Percentiles rank a stretch among this genome's conserved stretches.
Evolutionary conservation across 2,113 vertebrate genomes (phyloP).

Genomic region (Scartelaos histophorus): DNA sequence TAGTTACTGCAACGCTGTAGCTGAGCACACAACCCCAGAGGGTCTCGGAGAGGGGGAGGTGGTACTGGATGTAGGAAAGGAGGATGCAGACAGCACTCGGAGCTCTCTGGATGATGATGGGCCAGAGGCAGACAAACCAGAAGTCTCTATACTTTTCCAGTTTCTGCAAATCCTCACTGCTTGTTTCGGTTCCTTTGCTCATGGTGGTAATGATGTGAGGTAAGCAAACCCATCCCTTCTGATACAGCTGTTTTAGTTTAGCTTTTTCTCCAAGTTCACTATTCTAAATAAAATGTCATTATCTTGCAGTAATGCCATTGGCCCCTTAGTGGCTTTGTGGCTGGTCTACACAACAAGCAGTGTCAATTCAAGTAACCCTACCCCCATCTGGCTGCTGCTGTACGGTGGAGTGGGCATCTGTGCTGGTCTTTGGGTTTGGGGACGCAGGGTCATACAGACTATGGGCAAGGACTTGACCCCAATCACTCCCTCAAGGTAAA

Average conservation of each 20-base stretch:
- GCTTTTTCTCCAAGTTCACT: background rate
- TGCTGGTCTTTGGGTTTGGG: slow-evolving; percentile 96
- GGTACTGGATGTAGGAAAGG: slow-evolving; percentile 69
- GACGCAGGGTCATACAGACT: slow-evolving; percentile 95
- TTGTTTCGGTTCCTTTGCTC: slow-evolving; percentile 97
- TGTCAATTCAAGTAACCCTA: slow-evolving; percentile 75
- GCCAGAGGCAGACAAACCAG: slow-evolving; percentile 86
- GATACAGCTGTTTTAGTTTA: background rate
- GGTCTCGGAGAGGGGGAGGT: slow-evolving; percentile 71
- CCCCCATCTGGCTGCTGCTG: slow-evolving; percentile 92
- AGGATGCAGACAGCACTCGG: slow-evolving; percentile 76
- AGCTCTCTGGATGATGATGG: slow-evolving; percentile 85
- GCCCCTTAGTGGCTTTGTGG: slow-evolving; percentile 91
- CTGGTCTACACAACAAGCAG: slow-evolving; percentile 81
- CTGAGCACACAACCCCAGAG: slow-evolving; percentile 78
- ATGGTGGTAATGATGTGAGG: slow-evolving; percentile 97
- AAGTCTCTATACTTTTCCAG: slow-evolving; percentile 93
- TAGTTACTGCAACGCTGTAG: slow-evolving; percentile 96
- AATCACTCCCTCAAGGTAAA: slow-evolving; percentile 86
- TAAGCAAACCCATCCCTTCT: slow-evolving; percentile 51
- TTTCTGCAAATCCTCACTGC: slow-evolving; percentile 97
- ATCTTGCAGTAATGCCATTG: slow-evolving; percentile 90
- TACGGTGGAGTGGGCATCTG: slow-evolving; percentile 95
- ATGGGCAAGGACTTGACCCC: slow-evolving; percentile 97
- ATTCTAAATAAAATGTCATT: background rate